Evolutionary conservation across 2,113 vertebrate species (phyloP), one percentile per base, ranked within the genome.

Genomic region (Athene noctua): DNA sequence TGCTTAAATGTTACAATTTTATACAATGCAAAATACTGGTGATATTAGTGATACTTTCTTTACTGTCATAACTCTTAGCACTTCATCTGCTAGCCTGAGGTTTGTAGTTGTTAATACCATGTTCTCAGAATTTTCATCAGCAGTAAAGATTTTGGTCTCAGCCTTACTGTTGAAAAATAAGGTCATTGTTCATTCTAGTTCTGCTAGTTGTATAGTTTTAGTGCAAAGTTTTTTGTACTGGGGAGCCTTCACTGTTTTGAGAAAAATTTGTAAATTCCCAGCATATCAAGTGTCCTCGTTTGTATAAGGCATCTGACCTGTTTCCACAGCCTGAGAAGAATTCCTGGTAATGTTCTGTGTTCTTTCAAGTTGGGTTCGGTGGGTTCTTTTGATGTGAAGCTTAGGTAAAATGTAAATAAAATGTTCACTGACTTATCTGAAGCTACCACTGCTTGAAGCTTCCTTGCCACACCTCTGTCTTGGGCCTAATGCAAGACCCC

Each of bases 271-370:
- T 83, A 62, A 80, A 58, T 66, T 83, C 42, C n/a, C 15, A 25
- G 23, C 8, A 12, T 75, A 55, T 52, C 86, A 29, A 51, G 13
- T 18, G 62, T 75, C 17, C 19, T 66, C 80, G 25, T 51, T 86
- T 94, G 42, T 15, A 26, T 40, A 70, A 80, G 10, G n/a, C 32
- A 58, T 38, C 13, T 80, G 66, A 22, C 29, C 46, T 46, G 7
- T 49, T 77, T 88, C 11, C 38, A 9, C 25, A n/a, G 36, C 32
- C 32, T 47, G 42, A 66, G n/a, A 63, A 86, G 17, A 54, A 26
- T 10, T 80, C 68, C 6, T 0, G 0, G 6, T 78, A 57, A 26
- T 26, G 38, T 26, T 30, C 42, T 51, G 12, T 32, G 13, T 47
- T 84, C 22, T 74, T 94, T 88, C 36, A 58, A 25, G 27, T 9